phyloP scores from a whole-genome alignment of 1,140 invertebrate genomes.

The Bombyx mandarina region DNA sequence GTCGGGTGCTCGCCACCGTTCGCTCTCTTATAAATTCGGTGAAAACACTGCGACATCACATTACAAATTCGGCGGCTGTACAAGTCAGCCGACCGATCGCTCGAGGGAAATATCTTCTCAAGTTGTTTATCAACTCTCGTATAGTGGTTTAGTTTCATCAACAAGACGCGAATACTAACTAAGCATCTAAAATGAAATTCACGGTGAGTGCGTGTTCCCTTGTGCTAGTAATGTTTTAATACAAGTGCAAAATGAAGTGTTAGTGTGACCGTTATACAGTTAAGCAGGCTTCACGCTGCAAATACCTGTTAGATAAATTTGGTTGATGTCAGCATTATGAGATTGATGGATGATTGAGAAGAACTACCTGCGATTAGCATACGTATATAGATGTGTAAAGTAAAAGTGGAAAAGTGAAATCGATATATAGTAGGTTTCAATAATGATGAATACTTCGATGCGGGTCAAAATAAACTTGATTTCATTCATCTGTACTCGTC shows the following conservation, averaged over 20 bases:
- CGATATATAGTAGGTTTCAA: constrained; percentile 44
- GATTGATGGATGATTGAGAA: neutral
- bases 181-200: constrained; percentile 62
- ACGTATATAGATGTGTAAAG: constrained; percentile 23
- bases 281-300: too few species aligned
- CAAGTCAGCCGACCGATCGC: constrained; percentile 44
- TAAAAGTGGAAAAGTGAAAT: constrained; percentile 66
- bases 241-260: constrained; percentile 18
- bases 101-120: constrained; percentile 28
- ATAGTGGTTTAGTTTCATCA: constrained; percentile 57
- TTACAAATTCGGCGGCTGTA: constrained; percentile 66
- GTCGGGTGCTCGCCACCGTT: constrained; percentile 37
- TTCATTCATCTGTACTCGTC: constrained; percentile 6
- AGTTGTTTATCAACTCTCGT: constrained; percentile 32
- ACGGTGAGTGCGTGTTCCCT: constrained; percentile 55
- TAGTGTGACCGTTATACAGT: constrained; percentile 3
- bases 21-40: constrained; percentile 65
- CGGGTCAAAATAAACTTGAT: constrained; percentile 36
- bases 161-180: constrained; percentile 40
- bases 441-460: constrained; percentile 49
- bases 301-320: too few species aligned
- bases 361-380: neutral
- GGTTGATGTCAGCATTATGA: neutral
- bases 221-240: constrained; percentile 15
- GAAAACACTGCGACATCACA: constrained; percentile 57